phyloP scores from a whole-genome alignment of 2,113 vertebrate genomes.

The Glaucomys volans region DNA sequence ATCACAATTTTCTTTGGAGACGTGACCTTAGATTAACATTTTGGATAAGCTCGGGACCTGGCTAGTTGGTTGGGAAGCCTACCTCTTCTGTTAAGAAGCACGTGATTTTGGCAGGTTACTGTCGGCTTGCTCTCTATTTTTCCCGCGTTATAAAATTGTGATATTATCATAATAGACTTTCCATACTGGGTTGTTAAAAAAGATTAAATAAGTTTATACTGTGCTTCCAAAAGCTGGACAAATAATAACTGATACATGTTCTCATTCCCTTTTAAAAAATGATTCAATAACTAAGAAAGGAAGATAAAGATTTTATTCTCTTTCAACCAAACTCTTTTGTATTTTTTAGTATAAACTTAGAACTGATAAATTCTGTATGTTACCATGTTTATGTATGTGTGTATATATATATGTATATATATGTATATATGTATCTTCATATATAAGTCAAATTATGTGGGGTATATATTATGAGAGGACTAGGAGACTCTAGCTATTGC shows the following conservation, averaged over 20 bases:
- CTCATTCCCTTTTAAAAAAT: background rate
- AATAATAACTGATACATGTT: background rate
- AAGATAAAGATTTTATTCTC: background rate
- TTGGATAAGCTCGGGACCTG: background rate
- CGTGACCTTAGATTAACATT: background rate
- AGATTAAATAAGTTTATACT: background rate
- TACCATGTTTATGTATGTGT: background rate
- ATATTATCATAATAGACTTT: background rate
- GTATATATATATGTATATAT: background rate
- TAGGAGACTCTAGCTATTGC: background rate
- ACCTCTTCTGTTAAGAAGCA: background rate
- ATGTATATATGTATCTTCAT: too few relatives aligned
- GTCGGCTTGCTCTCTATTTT: background rate
- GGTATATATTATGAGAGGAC: background rate
- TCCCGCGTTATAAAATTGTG: background rate
- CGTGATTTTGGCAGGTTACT: background rate
- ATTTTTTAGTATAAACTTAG: background rate
- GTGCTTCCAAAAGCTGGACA: background rate
- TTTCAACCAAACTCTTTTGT: background rate
- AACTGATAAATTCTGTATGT: background rate
- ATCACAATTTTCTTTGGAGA: background rate
- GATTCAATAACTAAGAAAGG: background rate
- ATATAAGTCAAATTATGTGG: background rate
- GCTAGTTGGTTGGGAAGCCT: background rate
- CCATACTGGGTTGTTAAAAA: background rate